Evolutionary conservation across 2,113 vertebrate genomes (phyloP).

Genomic region (Alaudala cheleensis): DNA sequence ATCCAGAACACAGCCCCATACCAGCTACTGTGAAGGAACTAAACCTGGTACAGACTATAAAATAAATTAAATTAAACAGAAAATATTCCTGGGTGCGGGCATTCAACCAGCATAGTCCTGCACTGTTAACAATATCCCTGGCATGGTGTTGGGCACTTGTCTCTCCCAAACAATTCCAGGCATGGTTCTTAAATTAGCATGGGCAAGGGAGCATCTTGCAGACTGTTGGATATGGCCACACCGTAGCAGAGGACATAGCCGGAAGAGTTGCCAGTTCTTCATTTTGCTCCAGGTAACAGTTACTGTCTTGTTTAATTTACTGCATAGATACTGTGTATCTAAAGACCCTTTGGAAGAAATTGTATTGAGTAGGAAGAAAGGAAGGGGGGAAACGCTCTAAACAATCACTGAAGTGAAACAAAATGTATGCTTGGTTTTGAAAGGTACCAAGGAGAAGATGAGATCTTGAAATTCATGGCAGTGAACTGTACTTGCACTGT

Average conservation of each 20-base stretch:
- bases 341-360: background rate
- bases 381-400: accelerated
- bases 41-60: background rate
- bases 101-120: accelerated
- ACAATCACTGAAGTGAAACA: background rate
- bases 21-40: background rate
- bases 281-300: background rate
- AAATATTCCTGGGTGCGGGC: background rate
- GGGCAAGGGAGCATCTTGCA: background rate
- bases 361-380: background rate
- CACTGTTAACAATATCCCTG: background rate
- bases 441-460: background rate
- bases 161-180: background rate
- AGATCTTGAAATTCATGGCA: background rate
- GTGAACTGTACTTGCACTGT: background rate
- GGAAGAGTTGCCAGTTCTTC: background rate
- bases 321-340: background rate
- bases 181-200: background rate
- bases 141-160: background rate
- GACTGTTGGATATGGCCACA: background rate
- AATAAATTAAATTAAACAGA: background rate
- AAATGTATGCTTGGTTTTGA: background rate
- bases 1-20: background rate
- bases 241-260: background rate
- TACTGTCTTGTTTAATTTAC: background rate